phyloP scores from a whole-genome alignment of 2,888 invertebrate species.

The Campopleginae sp. region DNA sequence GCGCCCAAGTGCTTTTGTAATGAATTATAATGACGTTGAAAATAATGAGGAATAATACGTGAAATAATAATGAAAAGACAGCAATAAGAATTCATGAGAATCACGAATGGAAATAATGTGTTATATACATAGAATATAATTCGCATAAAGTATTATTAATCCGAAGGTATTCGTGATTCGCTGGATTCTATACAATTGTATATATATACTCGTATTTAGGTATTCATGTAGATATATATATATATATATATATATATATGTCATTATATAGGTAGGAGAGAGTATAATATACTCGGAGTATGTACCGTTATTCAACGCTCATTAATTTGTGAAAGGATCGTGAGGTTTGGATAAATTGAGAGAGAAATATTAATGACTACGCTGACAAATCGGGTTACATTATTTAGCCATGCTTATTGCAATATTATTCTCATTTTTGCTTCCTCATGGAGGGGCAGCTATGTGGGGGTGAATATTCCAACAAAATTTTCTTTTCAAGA shows the following conservation, averaged over 20 bases:
- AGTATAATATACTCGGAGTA: conserved; percentile 31
- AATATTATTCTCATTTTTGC: conserved; percentile 6
- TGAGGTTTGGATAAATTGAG: conserved; percentile 37
- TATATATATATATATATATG: not conserved
- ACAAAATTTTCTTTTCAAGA: not conserved
- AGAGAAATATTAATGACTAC: conserved; percentile 36
- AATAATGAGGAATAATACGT: conserved; percentile 17
- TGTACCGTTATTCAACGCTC: conserved; percentile 48
- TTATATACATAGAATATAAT: conserved; percentile 40
- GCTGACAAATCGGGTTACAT: conserved; percentile 54
- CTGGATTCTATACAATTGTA: conserved; percentile 28
- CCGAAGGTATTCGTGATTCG: conserved; percentile 45
- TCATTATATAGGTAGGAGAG: not conserved
- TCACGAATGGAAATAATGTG: conserved; percentile 44
- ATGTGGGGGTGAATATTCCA: too few species aligned
- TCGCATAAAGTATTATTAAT: conserved; percentile 56
- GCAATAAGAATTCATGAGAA: conserved; percentile 16
- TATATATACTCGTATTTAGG: conserved; percentile 7
- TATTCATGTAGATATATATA: not conserved
- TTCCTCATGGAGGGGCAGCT: too few species aligned
- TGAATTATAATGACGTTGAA: not conserved
- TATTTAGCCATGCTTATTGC: conserved; percentile 14
- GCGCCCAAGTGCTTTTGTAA: not conserved
- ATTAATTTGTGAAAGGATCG: conserved; percentile 32
- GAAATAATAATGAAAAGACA: not conserved